A percentile compares a stretch with the other conserved stretches of the same genome.
These are phyloP conservation scores for Reinhardtius hippoglossoides DNA, from an alignment of 2,113 vertebrate genomes.

Conservation along the genomic window DNA sequence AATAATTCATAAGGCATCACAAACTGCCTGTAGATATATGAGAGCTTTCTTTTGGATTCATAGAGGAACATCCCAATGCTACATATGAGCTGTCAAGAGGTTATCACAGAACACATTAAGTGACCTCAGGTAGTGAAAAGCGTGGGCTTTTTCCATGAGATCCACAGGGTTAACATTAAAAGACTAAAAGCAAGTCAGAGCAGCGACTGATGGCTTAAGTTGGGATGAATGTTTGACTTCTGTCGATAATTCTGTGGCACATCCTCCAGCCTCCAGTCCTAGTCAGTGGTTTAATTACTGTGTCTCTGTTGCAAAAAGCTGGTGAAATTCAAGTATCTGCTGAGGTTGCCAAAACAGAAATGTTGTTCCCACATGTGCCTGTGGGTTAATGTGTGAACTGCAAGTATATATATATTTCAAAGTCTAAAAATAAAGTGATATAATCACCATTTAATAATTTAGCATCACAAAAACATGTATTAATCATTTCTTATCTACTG, in stretches of 20 bases:
- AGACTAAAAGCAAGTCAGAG: neutral
- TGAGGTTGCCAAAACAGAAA: neutral
- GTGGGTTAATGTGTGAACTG: no score
- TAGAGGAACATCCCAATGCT: neutral
- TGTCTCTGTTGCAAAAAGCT: neutral
- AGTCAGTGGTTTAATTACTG: no score
- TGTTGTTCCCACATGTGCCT: neutral
- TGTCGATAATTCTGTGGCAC: no score
- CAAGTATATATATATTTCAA: neutral
- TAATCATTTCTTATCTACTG: no score
- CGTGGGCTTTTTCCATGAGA: neutral
- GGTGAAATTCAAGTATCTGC: neutral
- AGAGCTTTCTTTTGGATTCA: neutral
- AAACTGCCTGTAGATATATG: neutral
- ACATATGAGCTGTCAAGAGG: neutral
- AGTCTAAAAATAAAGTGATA: neutral
- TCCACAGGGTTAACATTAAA: neutral
- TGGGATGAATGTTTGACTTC: no score
- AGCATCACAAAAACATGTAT: no score
- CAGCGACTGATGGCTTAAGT: neutral
- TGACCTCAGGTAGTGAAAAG: neutral
- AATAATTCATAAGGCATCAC: slow-evolving; percentile 7
- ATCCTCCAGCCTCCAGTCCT: no score
- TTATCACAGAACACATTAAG: neutral
- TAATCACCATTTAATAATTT: neutral